Conservation (phyloP, 2,797 vertebrate species). For the Pithecia hirsuta region DNA sequence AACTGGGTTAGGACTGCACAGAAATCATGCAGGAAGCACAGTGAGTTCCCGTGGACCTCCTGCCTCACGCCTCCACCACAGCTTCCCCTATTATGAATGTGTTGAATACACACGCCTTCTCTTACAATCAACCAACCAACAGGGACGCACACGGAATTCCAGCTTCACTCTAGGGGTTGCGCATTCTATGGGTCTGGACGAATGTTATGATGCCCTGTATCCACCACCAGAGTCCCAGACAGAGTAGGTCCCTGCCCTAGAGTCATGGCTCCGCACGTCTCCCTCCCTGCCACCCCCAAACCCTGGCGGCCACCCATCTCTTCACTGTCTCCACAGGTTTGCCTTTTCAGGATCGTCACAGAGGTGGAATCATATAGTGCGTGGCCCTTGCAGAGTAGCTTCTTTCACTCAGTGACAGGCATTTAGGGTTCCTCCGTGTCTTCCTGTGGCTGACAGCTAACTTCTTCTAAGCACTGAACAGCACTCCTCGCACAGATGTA, state of each 20-base stretch:
- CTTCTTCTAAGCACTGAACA: accelerated
- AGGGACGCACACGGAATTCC: neutral
- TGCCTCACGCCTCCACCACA: accelerated
- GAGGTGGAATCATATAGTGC: accelerated
- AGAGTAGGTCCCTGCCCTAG: neutral
- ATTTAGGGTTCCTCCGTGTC: too few relatives aligned
- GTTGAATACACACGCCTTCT: too few relatives aligned
- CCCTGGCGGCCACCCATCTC: accelerated
- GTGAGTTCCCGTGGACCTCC: accelerated
- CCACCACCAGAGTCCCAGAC: too few relatives aligned
- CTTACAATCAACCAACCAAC: too few relatives aligned
- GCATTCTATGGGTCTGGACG: too few relatives aligned
- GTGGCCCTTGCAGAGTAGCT: too few relatives aligned
- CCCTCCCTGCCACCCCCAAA: accelerated
- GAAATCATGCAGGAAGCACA: accelerated
- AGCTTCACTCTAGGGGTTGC: too few relatives aligned
- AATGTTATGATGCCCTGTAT: accelerated
- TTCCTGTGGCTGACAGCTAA: too few relatives aligned
- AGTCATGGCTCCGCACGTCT: neutral
- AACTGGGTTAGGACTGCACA: accelerated
- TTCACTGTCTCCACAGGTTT: neutral
- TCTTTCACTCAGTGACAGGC: too few relatives aligned
- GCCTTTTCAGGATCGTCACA: neutral
- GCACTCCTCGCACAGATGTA: accelerated
- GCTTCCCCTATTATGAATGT: accelerated